Evolutionary conservation across 2,113 vertebrate genomes (phyloP).

Genomic region (Tyto alba): DNA sequence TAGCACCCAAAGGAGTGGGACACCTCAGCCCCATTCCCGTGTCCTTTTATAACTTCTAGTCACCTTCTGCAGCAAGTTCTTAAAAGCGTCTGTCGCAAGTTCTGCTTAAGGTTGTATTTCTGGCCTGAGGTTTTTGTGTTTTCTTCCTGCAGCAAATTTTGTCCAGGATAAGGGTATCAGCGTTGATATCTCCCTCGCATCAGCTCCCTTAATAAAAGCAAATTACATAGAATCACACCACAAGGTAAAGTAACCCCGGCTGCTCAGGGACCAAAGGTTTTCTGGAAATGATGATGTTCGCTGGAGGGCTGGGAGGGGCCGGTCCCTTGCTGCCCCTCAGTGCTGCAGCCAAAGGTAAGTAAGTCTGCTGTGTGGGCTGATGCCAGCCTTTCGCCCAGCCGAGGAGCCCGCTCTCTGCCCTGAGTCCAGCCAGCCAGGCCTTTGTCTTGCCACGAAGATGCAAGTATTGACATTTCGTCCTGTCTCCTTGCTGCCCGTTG

Average conservation of each 20-base stretch:
- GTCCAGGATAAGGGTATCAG: conserved; percentile 74
- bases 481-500: background rate
- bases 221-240: conserved; percentile 86
- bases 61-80: background rate
- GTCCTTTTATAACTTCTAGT: background rate
- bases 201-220: conserved; percentile 72
- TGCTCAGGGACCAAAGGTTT: background rate
- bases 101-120: background rate
- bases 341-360: background rate
- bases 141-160: conserved; percentile 72
- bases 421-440: background rate
- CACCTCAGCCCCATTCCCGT: background rate
- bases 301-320: background rate
- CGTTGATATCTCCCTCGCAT: conserved; percentile 73
- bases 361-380: background rate
- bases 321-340: background rate
- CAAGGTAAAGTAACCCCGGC: conserved; percentile 69
- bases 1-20: background rate
- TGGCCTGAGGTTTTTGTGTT: background rate
- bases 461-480: background rate
- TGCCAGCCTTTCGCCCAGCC: background rate
- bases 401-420: background rate
- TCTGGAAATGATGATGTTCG: fast-evolving
- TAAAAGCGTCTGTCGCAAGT: fast-evolving
- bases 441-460: background rate